phyloP scores from a whole-genome alignment of 2,888 invertebrate species.

The Pterostichus madidus region DNA sequence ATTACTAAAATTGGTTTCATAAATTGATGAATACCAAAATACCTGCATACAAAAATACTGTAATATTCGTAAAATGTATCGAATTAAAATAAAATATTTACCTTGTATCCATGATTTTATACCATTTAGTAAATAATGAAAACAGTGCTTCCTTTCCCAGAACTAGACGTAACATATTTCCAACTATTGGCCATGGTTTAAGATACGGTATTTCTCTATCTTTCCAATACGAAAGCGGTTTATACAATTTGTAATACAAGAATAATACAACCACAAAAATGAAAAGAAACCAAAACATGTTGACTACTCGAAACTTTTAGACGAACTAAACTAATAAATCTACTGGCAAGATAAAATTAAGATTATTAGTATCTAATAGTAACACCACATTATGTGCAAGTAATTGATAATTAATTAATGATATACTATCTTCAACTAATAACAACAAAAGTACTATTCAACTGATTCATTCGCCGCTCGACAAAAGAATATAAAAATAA shows the following conservation, averaged over 20 bases:
- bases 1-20: conserved; percentile 71
- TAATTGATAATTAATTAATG: too few relatives aligned
- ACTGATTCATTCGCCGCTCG: too few relatives aligned
- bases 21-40: conserved; percentile 68
- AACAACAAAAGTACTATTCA: too few relatives aligned
- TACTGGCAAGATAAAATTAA: too few relatives aligned
- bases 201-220: conserved; percentile 69
- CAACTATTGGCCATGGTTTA: conserved; percentile 70
- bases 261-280: conserved; percentile 12
- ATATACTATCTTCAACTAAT: too few relatives aligned
- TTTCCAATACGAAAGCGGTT: conserved; percentile 69
- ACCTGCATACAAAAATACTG: conserved; percentile 41
- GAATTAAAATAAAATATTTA: conserved; percentile 1
- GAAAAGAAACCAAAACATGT: conserved; percentile 61
- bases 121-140: neutral
- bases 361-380: too few relatives aligned
- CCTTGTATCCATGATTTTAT: conserved; percentile 9
- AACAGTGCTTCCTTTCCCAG: neutral
- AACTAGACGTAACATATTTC: conserved; percentile 67
- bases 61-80: neutral
- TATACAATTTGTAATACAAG: conserved; percentile 30
- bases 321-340: too few relatives aligned
- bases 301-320: neutral
- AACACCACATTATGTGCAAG: too few relatives aligned
- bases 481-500: too few relatives aligned